Conservation (phyloP, 2,113 vertebrate genomes). For the Larimichthys polyactis region DNA sequence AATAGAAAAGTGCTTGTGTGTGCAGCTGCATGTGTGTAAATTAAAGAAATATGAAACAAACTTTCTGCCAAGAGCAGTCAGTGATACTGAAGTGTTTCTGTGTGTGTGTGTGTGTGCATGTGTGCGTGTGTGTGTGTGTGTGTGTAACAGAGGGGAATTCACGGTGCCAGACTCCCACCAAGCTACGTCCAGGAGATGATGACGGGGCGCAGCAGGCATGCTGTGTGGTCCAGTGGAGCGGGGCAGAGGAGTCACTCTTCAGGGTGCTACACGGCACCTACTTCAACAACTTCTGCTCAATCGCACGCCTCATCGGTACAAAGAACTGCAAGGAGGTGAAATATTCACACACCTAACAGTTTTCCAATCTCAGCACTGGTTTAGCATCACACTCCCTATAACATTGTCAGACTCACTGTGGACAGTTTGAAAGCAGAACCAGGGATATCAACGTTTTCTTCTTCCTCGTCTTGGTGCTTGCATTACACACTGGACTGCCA, state of each 20-base stretch:
- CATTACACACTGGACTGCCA: not conserved
- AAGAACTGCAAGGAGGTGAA: slow-evolving; percentile 97
- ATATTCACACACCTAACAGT: not conserved
- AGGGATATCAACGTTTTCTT: not conserved
- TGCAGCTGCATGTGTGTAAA: not conserved
- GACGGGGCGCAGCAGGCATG: slow-evolving; percentile 83
- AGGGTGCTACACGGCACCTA: slow-evolving; percentile 98
- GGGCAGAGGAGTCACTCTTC: slow-evolving; percentile 96
- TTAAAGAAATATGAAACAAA: not conserved
- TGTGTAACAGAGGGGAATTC: slow-evolving; percentile 91
- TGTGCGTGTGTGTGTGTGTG: slow-evolving; percentile 20
- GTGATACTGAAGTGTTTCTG: not conserved
- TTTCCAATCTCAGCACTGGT: not conserved
- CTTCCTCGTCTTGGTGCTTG: not conserved
- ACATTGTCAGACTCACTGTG: not conserved
- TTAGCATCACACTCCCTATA: not conserved
- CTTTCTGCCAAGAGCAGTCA: slow-evolving; percentile 14
- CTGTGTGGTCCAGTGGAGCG: slow-evolving; percentile 90
- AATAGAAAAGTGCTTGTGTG: not conserved
- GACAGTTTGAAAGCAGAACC: not conserved
- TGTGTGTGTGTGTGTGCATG: not conserved
- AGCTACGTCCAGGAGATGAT: slow-evolving; percentile 88
- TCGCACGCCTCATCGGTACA: slow-evolving; percentile 94
- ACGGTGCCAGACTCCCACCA: slow-evolving; percentile 95
- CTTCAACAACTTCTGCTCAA: slow-evolving; percentile 99